Evolutionary conservation across 92 coral and sea anemone species (phyloP).

Genomic region (Siderastrea siderea): DNA sequence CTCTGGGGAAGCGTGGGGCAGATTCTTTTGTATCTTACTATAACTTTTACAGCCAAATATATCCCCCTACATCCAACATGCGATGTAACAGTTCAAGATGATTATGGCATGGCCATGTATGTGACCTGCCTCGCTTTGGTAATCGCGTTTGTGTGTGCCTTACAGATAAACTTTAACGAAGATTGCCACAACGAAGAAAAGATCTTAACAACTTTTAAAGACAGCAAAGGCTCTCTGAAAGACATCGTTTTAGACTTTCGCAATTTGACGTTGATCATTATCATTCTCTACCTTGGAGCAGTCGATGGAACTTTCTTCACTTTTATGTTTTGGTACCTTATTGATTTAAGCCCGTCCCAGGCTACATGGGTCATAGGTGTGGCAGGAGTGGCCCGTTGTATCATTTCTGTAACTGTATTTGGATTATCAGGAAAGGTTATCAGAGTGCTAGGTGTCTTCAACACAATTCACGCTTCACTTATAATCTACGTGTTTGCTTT

Average conservation of each 20-base stretch:
- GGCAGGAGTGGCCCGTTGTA: constrained; percentile 65
- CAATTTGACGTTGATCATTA: constrained; percentile 61
- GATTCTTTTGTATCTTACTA: constrained; percentile 45
- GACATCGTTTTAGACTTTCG: constrained; percentile 60
- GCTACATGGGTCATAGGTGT: constrained; percentile 74
- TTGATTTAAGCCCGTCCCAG: constrained; percentile 66
- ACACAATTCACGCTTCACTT: constrained; percentile 46
- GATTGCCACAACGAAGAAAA: neutral
- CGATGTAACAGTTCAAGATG: constrained; percentile 65
- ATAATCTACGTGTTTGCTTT: constrained; percentile 40
- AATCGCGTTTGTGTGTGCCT: neutral
- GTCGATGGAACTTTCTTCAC: constrained; percentile 67
- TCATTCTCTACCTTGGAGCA: constrained; percentile 77
- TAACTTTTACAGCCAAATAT: constrained; percentile 60
- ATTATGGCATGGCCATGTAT: constrained; percentile 63
- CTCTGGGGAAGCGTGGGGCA: constrained; percentile 83
- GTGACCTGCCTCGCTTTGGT: constrained; percentile 55
- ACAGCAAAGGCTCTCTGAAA: constrained; percentile 3
- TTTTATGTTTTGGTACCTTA: constrained; percentile 84
- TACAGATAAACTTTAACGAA: neutral
- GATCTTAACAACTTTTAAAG: neutral
- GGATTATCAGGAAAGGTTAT: constrained; percentile 68
- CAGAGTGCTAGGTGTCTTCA: constrained; percentile 37
- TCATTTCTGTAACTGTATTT: constrained; percentile 62
- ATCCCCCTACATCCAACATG: constrained; percentile 52